A percentile compares a stretch with the other conserved stretches of the same genome.
Conservation (phyloP, 2,113 vertebrate genomes). For the Pelobates fuscus region DNA sequence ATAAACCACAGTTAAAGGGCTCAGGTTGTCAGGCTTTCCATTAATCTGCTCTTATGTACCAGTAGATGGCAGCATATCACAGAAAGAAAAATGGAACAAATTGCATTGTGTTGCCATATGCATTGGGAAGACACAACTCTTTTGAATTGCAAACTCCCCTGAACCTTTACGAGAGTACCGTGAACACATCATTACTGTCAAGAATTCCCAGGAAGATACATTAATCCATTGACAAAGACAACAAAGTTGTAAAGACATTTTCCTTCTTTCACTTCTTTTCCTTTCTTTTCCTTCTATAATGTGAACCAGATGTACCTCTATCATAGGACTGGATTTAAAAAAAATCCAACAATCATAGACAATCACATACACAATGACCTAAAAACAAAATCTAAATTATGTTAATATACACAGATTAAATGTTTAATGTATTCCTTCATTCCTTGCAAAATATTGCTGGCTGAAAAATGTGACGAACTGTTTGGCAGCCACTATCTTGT, state of each 20-base stretch:
- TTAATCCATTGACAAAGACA: not conserved
- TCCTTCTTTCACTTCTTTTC: not conserved
- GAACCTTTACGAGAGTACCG: not conserved
- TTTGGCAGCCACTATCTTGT: too few species aligned
- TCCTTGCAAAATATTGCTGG: too few species aligned
- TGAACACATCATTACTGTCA: not conserved
- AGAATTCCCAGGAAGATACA: not conserved
- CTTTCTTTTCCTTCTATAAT: not conserved
- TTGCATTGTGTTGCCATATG: not conserved
- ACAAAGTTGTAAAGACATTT: not conserved
- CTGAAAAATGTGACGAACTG: too few species aligned
- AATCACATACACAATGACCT: too few species aligned
- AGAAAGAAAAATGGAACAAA: slow-evolving; percentile 9
- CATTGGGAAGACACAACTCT: not conserved
- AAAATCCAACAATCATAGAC: too few species aligned
- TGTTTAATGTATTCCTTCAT: too few species aligned
- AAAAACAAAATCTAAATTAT: too few species aligned
- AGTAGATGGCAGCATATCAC: slow-evolving; percentile 45
- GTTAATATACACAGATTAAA: too few species aligned
- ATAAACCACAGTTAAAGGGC: too few species aligned
- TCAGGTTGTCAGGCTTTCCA: too few species aligned
- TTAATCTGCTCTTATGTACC: not conserved
- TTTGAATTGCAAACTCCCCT: not conserved
- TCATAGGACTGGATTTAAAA: too few species aligned
- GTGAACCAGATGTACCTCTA: too few species aligned